Evolutionary conservation across 2,113 vertebrate genomes (phyloP), one percentile per base, ranked within the genome.

Genomic region (Pterocles gutturalis): DNA sequence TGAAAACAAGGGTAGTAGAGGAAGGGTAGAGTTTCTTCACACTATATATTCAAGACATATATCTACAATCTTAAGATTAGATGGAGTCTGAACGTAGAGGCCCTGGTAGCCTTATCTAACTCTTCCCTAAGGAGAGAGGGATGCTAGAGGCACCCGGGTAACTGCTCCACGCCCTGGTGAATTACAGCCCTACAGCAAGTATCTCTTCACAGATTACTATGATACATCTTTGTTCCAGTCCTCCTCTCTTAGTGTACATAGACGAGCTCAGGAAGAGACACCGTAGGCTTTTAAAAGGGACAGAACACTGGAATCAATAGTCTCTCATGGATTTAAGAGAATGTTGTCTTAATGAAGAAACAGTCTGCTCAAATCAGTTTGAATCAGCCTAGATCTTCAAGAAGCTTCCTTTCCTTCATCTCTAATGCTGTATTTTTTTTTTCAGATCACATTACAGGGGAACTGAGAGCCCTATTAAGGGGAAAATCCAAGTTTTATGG

Each of bases 401-500:
- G 89, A 90, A 62, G 20, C 41, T 89, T 79, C 54, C 66, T 64
- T 85, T 75, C 45, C 33, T 79, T 87, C 58, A 54, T 54, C 41
- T 58, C 49, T 72, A 78, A 61, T 10, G 31, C n/a, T 54, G 54
- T 69, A 34, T 5, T 55, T 91, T 89, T 91, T 91, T 65, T 96
- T 93, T 72, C 84, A 85, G 70, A 85, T 83, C 70, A 80, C 93
- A 96, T 94, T 91, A 95, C 36, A 80, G 83, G 79, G 91, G 78
- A 92, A 95, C 83, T 58, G 69, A 85, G 95, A 97, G 91, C 66
- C 93, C 91, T 91, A 95, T 96, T 96, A 95, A 96, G 62, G 66
- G 81, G 83, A 94, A 95, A 96, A 95, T 20, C n/a, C 94, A 83
- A 87, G 92, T 96, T 96, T 97, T 96, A 97, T 69, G 70, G 83